phyloP scores from a whole-genome alignment of 2,888 invertebrate genomes.

The Gastracanthus pulcherrimus region DNA sequence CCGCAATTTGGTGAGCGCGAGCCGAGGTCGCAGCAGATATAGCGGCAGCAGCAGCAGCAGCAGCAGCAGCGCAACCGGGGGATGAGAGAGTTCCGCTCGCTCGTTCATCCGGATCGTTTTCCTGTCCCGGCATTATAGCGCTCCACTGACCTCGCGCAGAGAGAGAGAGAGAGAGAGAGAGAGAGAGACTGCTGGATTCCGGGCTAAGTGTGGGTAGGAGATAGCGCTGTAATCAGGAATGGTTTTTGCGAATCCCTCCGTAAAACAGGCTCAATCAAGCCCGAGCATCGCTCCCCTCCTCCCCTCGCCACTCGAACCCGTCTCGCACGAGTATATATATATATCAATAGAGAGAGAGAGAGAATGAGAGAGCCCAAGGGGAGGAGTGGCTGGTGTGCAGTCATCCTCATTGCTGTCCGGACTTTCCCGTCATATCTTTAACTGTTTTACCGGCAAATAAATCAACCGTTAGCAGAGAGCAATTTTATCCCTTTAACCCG shows the following conservation, averaged over 20 bases:
- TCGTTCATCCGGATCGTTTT: constrained; percentile 40
- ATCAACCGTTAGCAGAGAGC: background rate
- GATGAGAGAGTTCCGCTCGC: constrained; percentile 57
- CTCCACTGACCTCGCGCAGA: constrained; percentile 4
- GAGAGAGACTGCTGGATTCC: constrained; percentile 56
- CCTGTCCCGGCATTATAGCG: constrained; percentile 8
- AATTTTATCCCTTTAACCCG: constrained; percentile 10
- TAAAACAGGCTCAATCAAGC: constrained; percentile 71
- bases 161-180: constrained; percentile 27
- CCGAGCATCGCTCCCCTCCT: constrained; percentile 60
- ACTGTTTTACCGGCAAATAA: constrained; percentile 22
- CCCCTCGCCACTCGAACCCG: too few relatives aligned
- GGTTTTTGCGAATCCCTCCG: constrained; percentile 66
- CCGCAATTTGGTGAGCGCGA: constrained; percentile 61
- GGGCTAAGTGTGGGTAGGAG: constrained; percentile 58
- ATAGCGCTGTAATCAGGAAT: constrained; percentile 70
- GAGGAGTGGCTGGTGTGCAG: background rate
- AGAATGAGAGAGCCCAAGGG: background rate
- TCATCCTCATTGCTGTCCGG: background rate
- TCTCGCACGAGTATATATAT: background rate
- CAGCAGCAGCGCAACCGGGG: constrained; percentile 21
- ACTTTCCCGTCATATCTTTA: background rate
- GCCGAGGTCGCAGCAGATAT: too few relatives aligned
- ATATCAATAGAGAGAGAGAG: background rate
- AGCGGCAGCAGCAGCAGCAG: too few relatives aligned